Conservation (phyloP, 2,113 vertebrate species). For the Trichomycterus rosablanca region DNA sequence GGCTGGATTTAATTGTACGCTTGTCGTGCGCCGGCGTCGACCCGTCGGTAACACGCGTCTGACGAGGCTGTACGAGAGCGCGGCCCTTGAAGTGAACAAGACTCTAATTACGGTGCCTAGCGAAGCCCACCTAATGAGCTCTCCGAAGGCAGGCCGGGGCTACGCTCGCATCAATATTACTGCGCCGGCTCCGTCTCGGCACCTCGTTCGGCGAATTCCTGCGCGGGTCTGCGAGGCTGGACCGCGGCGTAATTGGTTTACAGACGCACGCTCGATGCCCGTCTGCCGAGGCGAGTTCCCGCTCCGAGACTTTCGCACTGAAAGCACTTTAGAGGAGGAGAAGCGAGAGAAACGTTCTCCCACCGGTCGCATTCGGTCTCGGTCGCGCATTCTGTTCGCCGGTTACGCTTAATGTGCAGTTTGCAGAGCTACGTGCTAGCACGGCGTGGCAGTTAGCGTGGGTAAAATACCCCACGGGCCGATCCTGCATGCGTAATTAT, state of each 20-base stretch:
- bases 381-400: conserved; percentile 9
- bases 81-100: conserved; percentile 19
- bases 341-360: conserved; percentile 10
- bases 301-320: conserved; percentile 9
- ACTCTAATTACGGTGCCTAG: conserved; percentile 30
- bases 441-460: no score
- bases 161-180: conserved; percentile 23
- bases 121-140: conserved; percentile 36
- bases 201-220: conserved; percentile 2
- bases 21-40: conserved; percentile 2
- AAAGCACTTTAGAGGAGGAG: conserved; percentile 11
- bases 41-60: conserved; percentile 18
- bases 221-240: conserved; percentile 1
- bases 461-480: background rate
- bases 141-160: conserved; percentile 21
- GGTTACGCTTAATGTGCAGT: conserved; percentile 20
- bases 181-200: conserved; percentile 16
- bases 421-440: no score
- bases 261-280: conserved; percentile 9
- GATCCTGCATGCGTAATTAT: conserved; percentile 11
- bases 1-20: conserved; percentile 12
- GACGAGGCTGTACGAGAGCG: conserved; percentile 5
- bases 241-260: conserved; percentile 22
- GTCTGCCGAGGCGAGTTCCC: background rate
- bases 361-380: conserved; percentile 16